Evolutionary conservation across 2,797 vertebrate genomes (phyloP), one percentile per base, ranked within the genome.

Genomic region (Acridotheres tristis): DNA sequence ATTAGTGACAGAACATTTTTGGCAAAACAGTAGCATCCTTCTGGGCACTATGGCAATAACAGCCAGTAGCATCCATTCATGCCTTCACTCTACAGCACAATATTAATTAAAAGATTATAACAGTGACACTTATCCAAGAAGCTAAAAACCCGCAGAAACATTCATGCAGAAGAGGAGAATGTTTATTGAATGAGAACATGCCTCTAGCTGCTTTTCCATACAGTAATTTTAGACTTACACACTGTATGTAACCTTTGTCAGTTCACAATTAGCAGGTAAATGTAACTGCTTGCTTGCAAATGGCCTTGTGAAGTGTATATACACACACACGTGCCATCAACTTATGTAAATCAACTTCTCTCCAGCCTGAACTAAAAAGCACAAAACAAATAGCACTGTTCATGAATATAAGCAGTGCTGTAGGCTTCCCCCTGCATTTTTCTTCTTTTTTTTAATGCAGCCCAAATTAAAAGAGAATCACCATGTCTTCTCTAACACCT

Each of bases 1-100:
- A 98, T 98, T 98, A 98, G 98, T 97, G 97, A 97, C 97, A 97
- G 97, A 98, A 97, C 96, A 97, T 97, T 97, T 98, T 98, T 98
- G 98, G 98, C 98, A 98, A 98, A 98, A 97, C 94, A 97, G 95
- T 94, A 97, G 95, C 96, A 97, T 98, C 98, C 97, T 98, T 98
- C 97, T 98, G 97, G 96, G 97, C 93, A 96, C 96, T 96, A 96
- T 96, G 97, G 98, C 97, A 97, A 97, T 96, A 97, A 96, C 97
- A 97, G 96, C 94, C 91, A 97, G 93, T 88, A 86, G 93, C 95
- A 97, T 97, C 97, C 97, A 98, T 97, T 97, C 96, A 97, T 96
- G 89, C 96, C 94, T 97, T 95, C 84, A 96, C 93, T 97, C 83
- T 80, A 90, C 95, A 88, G 55, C 61, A 97, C 76, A 94, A 95